Evolutionary conservation across 2,888 invertebrate genomes (phyloP), one percentile per base, ranked within the genome.

Genomic region (Eristalis intricaria): DNA sequence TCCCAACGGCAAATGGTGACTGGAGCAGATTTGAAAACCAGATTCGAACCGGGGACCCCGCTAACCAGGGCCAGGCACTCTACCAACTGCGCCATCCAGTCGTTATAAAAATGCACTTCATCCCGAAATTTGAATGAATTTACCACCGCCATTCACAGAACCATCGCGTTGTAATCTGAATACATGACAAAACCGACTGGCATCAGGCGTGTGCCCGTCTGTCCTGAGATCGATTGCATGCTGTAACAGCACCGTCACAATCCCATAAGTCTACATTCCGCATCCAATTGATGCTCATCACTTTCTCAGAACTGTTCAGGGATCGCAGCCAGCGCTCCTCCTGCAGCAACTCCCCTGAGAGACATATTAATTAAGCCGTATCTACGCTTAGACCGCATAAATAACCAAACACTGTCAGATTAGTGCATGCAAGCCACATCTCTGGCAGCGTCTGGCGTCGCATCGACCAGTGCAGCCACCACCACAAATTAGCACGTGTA

Each of bases 401-500:
- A 82, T 82, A 70, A 77, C 73, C 70, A 82, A 60, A 65, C 32
- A 70, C 50, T 70, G 86, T 82, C 78, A 78, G 74, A 66, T 78
- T 70, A 82, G 56, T 70, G 78, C 86, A 86, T 86, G 86, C 70
- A 78, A 78, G 60, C 86, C 66, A 66, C 66, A 83, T 65, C 35
- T 64, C 56, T 19, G 23, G 22, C 60, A 38, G 38, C 43, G 68
- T 22, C 43, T 32, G 32, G 13, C 43, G 32, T 32, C 60, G 13
- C 43, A 10, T 32, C 60, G 15, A 19, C n/a, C 23, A 26, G 56
- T 23, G 64, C n/a, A 32, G 32, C 32, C 32, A 32, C 32, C 63
- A 58, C 68, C n/a, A 68, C 76, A 80, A 85, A 85, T 85, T 70
- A 82, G 82, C 78, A 75, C 78, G 78, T 86, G 77, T 66, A 78